Conservation (phyloP, 2,113 vertebrate species). For the Gadus chalcogrammus region DNA sequence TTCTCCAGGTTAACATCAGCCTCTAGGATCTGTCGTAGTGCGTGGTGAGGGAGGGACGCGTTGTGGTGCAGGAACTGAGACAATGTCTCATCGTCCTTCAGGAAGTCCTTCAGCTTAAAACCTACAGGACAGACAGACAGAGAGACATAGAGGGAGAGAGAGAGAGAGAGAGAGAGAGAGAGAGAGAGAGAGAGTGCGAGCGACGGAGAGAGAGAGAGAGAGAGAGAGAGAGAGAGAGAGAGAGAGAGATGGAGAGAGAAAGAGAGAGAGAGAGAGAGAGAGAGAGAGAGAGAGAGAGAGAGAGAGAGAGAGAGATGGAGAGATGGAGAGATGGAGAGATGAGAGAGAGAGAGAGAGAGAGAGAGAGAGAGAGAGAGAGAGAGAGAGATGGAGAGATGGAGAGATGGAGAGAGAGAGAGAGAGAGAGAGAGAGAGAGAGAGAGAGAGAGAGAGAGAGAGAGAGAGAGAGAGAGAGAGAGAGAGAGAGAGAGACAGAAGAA, state of each 20-base stretch:
- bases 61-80: slow-evolving; percentile 86
- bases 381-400: no score
- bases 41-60: slow-evolving; percentile 76
- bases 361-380: no score
- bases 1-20: slow-evolving; percentile 83
- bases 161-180: not conserved
- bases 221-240: not conserved
- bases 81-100: slow-evolving; percentile 86
- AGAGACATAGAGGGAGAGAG: not conserved
- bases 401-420: no score
- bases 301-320: no score
- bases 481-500: no score
- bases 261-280: not conserved
- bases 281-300: no score
- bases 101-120: slow-evolving; percentile 89
- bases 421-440: no score
- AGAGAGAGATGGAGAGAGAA: no score
- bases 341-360: no score
- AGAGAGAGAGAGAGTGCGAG: slow-evolving; percentile 1
- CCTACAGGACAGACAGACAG: slow-evolving; percentile 61
- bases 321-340: no score
- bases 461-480: no score
- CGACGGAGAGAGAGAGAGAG: not conserved
- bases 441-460: no score
- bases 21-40: slow-evolving; percentile 78